Base-by-base conservation (phyloP, 2,113 vertebrate genomes). In the Melozone crissalis region DNA sequence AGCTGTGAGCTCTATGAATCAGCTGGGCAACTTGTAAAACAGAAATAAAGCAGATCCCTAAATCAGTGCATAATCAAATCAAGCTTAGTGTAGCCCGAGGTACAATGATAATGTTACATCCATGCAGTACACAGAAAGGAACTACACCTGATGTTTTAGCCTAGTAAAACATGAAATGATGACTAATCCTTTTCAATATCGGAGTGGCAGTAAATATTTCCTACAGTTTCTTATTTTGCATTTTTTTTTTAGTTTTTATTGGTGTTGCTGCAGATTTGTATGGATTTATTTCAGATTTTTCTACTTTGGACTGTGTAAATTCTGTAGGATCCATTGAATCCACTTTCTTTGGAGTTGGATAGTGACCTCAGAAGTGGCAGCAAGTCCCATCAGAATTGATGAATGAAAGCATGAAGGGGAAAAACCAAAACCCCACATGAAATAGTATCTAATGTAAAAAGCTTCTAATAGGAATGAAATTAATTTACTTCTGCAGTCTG, bases 111-210 rank as follows among this genome's bases (percentile, higher is more conserved):
- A 75, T 2, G 0, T 67, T 49, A 21, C 77, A 84, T 84, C 84
- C 74, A 73, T 86, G 55, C 52, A 87, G 61, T 17, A 74, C 61
- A 30, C 30, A 72, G 84, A 91, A 35, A 73, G 0, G 27, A 72
- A 41, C 41, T 41, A 41, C 41, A 41, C 41, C 41, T 41, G 41
- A 14, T 14, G 13, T 41, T 89, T 91, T 68, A 94, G 35, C 81
- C 35, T 87, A 85, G 35, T 75, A 82, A 85, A 94, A 72, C 44
- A 85, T 28, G 22, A 68, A 91, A 35, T 68, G 11, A n/a, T 85
- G 87, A 78, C 69, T 72, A 93, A 91, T 96, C 92, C 81, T 24
- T 78, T 94, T 37, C 81, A 58, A 15, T 41, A 65, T 49, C 57
- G 87, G 62, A 63, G 41, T 54, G 35, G 15, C 35, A 75, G 66